Evolutionary conservation across 1,140 invertebrate genomes (phyloP), one percentile per base, ranked within the genome.

Genomic region (Trichomalopsis sarcophagae): DNA sequence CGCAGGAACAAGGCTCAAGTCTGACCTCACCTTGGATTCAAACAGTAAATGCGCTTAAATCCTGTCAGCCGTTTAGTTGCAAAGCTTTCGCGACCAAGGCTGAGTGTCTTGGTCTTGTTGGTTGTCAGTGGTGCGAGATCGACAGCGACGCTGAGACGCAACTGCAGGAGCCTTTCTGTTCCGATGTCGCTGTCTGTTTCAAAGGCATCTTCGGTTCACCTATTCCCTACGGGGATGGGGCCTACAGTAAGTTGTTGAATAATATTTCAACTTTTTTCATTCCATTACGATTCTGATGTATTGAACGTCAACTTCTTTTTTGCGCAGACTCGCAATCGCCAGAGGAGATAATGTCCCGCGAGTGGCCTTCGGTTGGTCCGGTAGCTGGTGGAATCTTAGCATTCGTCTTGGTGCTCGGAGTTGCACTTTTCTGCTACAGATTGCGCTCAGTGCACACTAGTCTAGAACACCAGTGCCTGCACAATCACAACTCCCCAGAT

Each of bases 41-140:
- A 11, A 85, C 89, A 7, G 92, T 88, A 6, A 82, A 84, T 11
- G 93, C 93, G 87, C 88, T 96, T 27, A 94, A 95, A 85, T 89
- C 94, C 2, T 97, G 96, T 90, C 94, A 95, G 27, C 96, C 96
- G 5, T 96, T 97, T 90, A 96, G 96, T 90, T 99, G 98, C 91
- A 97, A 97, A 86, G 91, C 95, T 1, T 96, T 96, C 88, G 91
- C 94, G 82, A 95, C 95, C 21, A 95, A 96, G 88, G 95, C 95
- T 75, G 95, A 96, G 69, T 99, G 98, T 91, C 92, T 98, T 62
- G 98, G 97, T 0, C 94, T 98, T 17, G 93, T 97, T 82, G 97
- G 97, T 73, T 99, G 98, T 92, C 97, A 98, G 89, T 99, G 98
- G 98, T 99, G 98, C 91, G 95, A 96, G 87, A 92, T 97, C 76